Evolutionary conservation across 2,113 vertebrate species (phyloP), one percentile per base, ranked within the genome.

Genomic region (Pteruthius melanotis): DNA sequence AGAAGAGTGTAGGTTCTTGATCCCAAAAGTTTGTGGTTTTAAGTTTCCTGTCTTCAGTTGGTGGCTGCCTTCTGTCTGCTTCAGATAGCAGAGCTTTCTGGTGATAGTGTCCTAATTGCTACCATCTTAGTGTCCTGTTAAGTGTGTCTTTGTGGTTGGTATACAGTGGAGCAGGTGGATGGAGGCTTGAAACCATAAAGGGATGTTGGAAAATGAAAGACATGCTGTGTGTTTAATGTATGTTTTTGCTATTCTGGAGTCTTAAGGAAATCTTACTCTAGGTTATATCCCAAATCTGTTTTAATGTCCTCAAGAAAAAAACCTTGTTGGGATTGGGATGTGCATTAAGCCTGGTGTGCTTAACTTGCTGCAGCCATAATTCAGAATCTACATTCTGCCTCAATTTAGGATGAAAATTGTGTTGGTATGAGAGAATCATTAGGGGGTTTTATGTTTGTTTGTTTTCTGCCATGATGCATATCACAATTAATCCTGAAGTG

Each of bases 71-170:
- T 82, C 56, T 93, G 81, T 69, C 31, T 71, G 57, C 24, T 91
- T 79, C 74, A 76, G 95, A 85, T 89, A 95, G 66, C 45, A 68
- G 60, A 94, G 44, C 44, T 83, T 89, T 91, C 59, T 72, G 59
- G 52, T 76, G 39, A 37, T 20, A 59, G 17, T 13, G 39, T 74
- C 49, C 52, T 79, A 81, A 33, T 7, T 54, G 23, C 69, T 77
- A 7, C 42, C 8, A 3, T 87, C 26, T 64, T 65, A 53, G 42
- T 76, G 30, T 23, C 28, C 19, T 57, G 5, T 42, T 83, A 72
- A 93, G n/a, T 53, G n/a, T 45, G 19, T 20, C 22, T 69, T 69
- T 49, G n/a, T 78, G 37, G 35, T 47, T 78, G 37, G 35, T 47
- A 9, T 59, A 28, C 8, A 28, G 54, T 64, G 52, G 11, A 77